Evolutionary conservation across 2,797 vertebrate species (phyloP), one percentile per base, ranked within the genome.

Genomic region (Lepidocolaptes lacrymiger): DNA sequence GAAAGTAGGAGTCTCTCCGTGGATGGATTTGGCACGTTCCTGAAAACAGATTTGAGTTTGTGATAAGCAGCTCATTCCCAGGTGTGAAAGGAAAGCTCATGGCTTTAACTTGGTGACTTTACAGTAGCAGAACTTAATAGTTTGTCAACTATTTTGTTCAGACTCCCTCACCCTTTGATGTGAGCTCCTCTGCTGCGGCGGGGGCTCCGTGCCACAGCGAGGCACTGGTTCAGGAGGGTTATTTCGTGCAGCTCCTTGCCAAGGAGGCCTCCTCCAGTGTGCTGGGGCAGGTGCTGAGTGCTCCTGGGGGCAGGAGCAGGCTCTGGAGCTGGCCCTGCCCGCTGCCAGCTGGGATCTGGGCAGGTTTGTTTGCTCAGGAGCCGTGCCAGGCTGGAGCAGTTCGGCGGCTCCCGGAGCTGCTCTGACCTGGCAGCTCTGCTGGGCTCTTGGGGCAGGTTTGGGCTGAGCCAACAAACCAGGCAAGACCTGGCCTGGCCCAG

Each of bases 31-130:
- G 97, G 98, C 98, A 97, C 97, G 95, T 96, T 98, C 97, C 98
- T 97, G 96, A 69, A 98, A 98, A 96, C 98, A 98, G 98, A 98
- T 99, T 97, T 98, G 95, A 94, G 93, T 97, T 98, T 97, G 97
- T 98, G 98, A 98, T 98, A 98, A 98, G 97, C 91, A 95, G 96
- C 95, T 97, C 97, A 96, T 96, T 98, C 98, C 97, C 98, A 97
- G 97, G 97, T 98, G 98, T 97, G 98, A 98, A 98, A 97, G 96
- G 96, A 97, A 98, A 98, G 97, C 97, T 92, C 91, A 21, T 95
- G 96, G 67, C 94, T 98, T 97, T 93, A 89, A 80, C 96, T 97
- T 88, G 79, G 96, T 97, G 97, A 78, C 97, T 97, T 94, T 76
- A 79, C 91, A 79, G 96, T 82, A 95, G 96, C 92, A 90, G 84